A percentile compares a stretch with the other conserved stretches of the same genome.
Evolutionary conservation across 2,113 vertebrate genomes (phyloP).

Genomic region (Malurus melanocephalus): DNA sequence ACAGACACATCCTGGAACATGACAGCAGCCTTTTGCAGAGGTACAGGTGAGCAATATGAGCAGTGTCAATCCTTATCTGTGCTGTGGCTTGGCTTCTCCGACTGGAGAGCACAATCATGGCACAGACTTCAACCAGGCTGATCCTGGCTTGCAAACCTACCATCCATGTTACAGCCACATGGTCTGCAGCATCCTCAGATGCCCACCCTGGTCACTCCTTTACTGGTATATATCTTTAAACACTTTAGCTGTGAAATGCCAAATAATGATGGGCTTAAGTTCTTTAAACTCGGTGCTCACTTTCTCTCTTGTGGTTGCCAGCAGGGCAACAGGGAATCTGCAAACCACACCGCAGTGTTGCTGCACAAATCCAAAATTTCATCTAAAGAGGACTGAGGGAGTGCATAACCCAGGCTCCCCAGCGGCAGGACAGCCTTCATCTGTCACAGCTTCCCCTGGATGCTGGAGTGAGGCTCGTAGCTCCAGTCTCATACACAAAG

Average conservation of each 20-base stretch:
- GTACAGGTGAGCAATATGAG: rapidly evolving
- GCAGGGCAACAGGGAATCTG: rapidly evolving
- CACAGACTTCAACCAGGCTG: background rate
- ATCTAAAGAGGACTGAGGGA: background rate
- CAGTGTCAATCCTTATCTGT: background rate
- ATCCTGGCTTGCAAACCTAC: rapidly evolving
- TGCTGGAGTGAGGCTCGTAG: background rate
- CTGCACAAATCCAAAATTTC: background rate
- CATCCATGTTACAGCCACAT: background rate
- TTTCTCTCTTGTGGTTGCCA: no score
- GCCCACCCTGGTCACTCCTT: background rate
- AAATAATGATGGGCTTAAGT: rapidly evolving
- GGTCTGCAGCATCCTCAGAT: background rate
- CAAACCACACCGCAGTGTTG: background rate
- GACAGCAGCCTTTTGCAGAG: background rate
- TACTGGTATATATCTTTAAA: background rate
- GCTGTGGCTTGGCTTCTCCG: background rate
- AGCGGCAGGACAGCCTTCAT: background rate
- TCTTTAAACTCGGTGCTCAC: background rate
- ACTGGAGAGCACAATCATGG: rapidly evolving
- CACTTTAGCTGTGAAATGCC: background rate
- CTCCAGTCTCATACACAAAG: rapidly evolving
- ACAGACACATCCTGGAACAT: background rate
- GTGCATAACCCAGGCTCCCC: background rate
- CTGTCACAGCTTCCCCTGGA: background rate